Evolutionary conservation across 2,113 vertebrate genomes (phyloP), one percentile per base, ranked within the genome.

Genomic region (Centropus bengalensis): DNA sequence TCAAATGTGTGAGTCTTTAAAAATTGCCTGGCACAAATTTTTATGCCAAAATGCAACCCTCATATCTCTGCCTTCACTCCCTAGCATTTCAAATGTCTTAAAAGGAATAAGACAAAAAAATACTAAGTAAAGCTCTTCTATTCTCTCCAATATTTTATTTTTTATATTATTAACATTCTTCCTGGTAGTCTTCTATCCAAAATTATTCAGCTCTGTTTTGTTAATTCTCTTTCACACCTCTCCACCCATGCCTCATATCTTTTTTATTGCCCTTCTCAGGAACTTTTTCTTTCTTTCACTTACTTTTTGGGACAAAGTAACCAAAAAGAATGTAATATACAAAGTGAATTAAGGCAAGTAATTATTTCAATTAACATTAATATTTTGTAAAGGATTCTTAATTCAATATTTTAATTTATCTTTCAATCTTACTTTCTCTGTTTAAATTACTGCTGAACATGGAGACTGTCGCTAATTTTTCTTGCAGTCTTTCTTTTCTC

Each of bases 21-120:
- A 95, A 95, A 91, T 54, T 82, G 6, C 69, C 36, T 4, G 1
- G 47, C 75, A 78, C 45, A 71, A 78, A 89, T 68, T 77, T 89
- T 11, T 71, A 67, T 87, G 58, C 58, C 68, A 42, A 88, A 89
- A 91, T 58, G 40, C 55, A 91, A 32, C 36, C 59, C n/a, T 82
- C 75, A 47, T 79, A 28, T 74, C 44, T 47, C 63, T 93, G 75
- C 85, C 77, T 91, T 88, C 69, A 80, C 75, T 28, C 38, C 32
- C 67, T 88, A 78, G 55, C 81, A 83, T 88, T 93, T 86, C 79
- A 85, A 47, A 70, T 83, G 75, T 80, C 24, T 88, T 69, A 69
- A 78, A 18, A 14, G 18, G 60, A 88, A 52, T 58, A 83, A 56
- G 64, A 68, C 60, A 55, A 51, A 54, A 54, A 52, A 62, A 9